Evolutionary conservation across 2,113 vertebrate genomes (phyloP), one percentile per base, ranked within the genome.

Genomic region (Agapornis roseicollis): DNA sequence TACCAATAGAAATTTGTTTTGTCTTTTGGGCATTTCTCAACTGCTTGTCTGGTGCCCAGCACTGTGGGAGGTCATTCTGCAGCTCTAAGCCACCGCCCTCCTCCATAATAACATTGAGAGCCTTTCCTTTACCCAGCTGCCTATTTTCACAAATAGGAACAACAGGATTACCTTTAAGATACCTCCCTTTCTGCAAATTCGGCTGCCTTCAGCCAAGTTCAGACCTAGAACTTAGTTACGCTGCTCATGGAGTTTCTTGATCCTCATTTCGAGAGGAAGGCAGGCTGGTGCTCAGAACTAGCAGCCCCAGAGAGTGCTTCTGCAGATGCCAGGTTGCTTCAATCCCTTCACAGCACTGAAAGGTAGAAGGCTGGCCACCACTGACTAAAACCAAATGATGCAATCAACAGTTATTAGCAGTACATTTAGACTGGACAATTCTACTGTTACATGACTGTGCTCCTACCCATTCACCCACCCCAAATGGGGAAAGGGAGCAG

Each of bases 231-330:
- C 41, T 50, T 12, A 65, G 35, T 39, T 23, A 16, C 9, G 7
- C 4, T 44, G 31, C 53, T 63, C 1, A 1, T 24, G 69, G 28
- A 55, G 64, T n/a, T 70, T 33, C 50, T 27, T 0, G 3, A 74
- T n/a, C 37, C 73, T 19, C 37, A 15, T 27, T 24, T 37, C 0
- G 0, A n/a, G 55, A 33, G 3, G 8, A 74, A 33, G 25, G 37
- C 74, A 85, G 63, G 29, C 17, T 64, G 74, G 41, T 0, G 1
- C 17, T 35, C 12, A 15, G 47, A 16, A 55, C 18, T 1, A 77
- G 61, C 65, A 46, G n/a, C 17, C 42, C 42, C 80, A 83, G 44
- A 56, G 72, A 68, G 42, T 31, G 65, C 11, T 33, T 64, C 73
- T 81, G 69, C 46, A 63, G 33, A 18, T 27, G 42, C 27, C 85